Conservation (phyloP, 2,113 vertebrate genomes). For the Macquaria ambigua region DNA sequence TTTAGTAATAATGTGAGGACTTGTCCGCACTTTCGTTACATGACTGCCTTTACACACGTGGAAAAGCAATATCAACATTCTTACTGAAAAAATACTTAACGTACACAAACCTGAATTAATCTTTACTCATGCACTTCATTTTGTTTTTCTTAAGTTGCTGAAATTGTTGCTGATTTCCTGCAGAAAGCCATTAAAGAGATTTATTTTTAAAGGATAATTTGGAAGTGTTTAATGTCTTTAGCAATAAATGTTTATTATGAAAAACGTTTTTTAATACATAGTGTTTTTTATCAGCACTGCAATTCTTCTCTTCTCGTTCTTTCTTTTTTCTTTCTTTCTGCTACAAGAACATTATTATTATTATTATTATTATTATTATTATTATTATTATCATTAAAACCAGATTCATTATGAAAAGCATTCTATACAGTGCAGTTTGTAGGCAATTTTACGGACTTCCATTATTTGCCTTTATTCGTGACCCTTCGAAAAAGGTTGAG, state of each 20-base stretch:
- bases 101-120: constrained; percentile 12
- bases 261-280: background rate
- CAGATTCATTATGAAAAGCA: too few species aligned
- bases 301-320: background rate
- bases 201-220: constrained; percentile 53
- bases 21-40: constrained; percentile 9
- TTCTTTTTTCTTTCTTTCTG: background rate
- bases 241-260: constrained; percentile 13
- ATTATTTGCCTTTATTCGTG: background rate
- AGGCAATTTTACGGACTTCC: too few species aligned
- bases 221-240: constrained; percentile 17
- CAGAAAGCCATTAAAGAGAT: constrained; percentile 48
- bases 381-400: background rate
- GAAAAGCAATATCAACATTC: constrained; percentile 32
- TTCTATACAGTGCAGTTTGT: background rate
- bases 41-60: background rate
- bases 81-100: constrained; percentile 4
- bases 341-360: background rate
- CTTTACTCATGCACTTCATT: constrained; percentile 49
- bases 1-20: background rate
- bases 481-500: background rate
- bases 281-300: background rate
- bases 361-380: background rate
- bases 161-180: constrained; percentile 37
- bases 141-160: constrained; percentile 14